These are phyloP conservation scores for Sciaenops ocellatus DNA, from an alignment of 2,797 vertebrate species.

Conservation along the genomic window DNA sequence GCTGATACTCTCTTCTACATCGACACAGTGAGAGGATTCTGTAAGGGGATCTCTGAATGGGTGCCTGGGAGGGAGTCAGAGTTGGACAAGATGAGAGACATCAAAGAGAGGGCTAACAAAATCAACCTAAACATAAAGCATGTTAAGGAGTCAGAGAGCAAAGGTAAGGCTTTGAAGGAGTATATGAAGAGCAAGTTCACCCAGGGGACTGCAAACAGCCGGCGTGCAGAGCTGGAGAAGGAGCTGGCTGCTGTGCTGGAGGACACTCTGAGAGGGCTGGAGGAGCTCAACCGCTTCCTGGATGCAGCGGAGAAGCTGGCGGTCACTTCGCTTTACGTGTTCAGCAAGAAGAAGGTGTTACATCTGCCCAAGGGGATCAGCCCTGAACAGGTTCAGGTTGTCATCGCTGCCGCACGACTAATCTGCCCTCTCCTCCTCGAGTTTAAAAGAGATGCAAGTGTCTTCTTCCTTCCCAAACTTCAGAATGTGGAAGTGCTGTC, in stretches of 20 bases:
- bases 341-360: slow-evolving; percentile 48
- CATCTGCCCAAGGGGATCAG: slow-evolving; percentile 46
- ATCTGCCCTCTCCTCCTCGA: no score
- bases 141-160: slow-evolving; percentile 52
- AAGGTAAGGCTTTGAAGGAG: slow-evolving; percentile 52
- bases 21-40: slow-evolving; percentile 68
- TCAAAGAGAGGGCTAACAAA: slow-evolving; percentile 64
- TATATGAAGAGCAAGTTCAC: slow-evolving; percentile 63
- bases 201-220: slow-evolving; percentile 38
- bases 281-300: slow-evolving; percentile 74
- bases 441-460: no score
- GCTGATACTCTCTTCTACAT: slow-evolving; percentile 71
- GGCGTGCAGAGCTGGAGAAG: slow-evolving; percentile 59
- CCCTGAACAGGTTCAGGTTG: no score
- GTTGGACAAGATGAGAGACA: slow-evolving; percentile 69
- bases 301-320: slow-evolving; percentile 81
- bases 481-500: no score
- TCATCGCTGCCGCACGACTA: no score
- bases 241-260: slow-evolving; percentile 73
- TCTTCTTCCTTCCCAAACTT: no score
- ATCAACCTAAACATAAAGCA: slow-evolving; percentile 56
- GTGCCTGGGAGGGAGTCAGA: slow-evolving; percentile 62
- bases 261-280: slow-evolving; percentile 70
- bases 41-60: slow-evolving; percentile 67
- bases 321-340: slow-evolving; percentile 79